A percentile compares a stretch with the other conserved stretches of the same genome.
phyloP scores from a whole-genome alignment of 2,113 vertebrate genomes.

The Cryptoleucopteryx plumbea region DNA sequence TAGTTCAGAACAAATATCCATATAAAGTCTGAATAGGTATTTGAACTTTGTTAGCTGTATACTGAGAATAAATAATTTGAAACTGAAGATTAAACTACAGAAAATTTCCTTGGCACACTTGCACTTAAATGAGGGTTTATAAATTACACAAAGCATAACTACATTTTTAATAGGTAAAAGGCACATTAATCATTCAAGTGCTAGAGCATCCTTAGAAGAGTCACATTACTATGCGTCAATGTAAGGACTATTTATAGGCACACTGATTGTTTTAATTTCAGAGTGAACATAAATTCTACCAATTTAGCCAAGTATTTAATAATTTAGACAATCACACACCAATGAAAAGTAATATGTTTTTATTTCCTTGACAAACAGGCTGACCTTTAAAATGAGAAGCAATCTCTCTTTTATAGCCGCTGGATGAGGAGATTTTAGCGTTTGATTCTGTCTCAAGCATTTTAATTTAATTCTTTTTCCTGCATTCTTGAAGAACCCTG shows the following conservation, averaged over 20 bases:
- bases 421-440: neutral
- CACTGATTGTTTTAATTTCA: slow-evolving; percentile 30
- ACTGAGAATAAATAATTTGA: neutral
- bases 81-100: neutral
- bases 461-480: neutral
- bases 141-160: neutral
- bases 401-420: neutral
- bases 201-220: neutral
- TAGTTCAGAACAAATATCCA: neutral
- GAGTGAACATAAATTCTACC: neutral
- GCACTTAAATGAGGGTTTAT: neutral
- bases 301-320: slow-evolving; percentile 7
- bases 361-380: neutral
- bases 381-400: slow-evolving; percentile 28
- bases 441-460: neutral
- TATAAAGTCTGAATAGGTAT: neutral
- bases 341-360: neutral
- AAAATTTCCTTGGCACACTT: neutral
- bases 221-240: neutral
- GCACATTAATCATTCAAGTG: slow-evolving; percentile 30
- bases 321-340: neutral
- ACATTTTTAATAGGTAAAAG: slow-evolving; percentile 24
- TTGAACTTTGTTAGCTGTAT: neutral
- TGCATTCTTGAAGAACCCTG: neutral
- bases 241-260: slow-evolving; percentile 3